Conservation (phyloP, 2,888 invertebrate genomes). For the Alloplasta piceator region DNA sequence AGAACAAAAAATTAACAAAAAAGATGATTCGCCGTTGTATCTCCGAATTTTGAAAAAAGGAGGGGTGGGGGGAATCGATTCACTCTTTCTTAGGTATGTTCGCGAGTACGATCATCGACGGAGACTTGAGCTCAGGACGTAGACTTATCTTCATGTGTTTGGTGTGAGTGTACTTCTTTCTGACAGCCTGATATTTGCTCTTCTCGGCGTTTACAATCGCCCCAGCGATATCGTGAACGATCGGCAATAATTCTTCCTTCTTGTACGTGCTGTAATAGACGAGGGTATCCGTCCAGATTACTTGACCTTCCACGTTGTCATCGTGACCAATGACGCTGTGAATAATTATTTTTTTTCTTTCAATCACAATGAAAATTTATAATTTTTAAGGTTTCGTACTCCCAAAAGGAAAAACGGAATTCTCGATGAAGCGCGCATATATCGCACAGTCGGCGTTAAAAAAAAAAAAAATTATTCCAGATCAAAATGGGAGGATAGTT, state of each 20-base stretch:
- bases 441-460: too few relatives aligned
- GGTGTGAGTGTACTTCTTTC: conserved; percentile 87
- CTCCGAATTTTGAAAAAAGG: too few relatives aligned
- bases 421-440: too few relatives aligned
- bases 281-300: conserved; percentile 90
- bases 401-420: too few relatives aligned
- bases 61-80: neutral
- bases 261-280: conserved; percentile 91
- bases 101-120: conserved; percentile 71
- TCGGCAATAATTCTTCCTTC: conserved; percentile 88
- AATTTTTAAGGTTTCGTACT: neutral
- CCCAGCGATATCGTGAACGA: conserved; percentile 88
- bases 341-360: too few relatives aligned
- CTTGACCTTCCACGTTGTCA: conserved; percentile 81
- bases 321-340: conserved; percentile 78
- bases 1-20: conserved; percentile 32
- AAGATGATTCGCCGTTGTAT: neutral
- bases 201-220: conserved; percentile 88
- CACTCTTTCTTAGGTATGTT: conserved; percentile 57
- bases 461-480: too few relatives aligned
- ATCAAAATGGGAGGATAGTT: too few relatives aligned
- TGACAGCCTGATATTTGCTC: conserved; percentile 89
- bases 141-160: conserved; percentile 88
- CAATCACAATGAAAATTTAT: too few relatives aligned
- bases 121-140: conserved; percentile 86